Percentiles rank a stretch among this genome's conserved stretches.
phyloP scores from a whole-genome alignment of 2,113 vertebrate species.

The Brienomyrus longianalis region DNA sequence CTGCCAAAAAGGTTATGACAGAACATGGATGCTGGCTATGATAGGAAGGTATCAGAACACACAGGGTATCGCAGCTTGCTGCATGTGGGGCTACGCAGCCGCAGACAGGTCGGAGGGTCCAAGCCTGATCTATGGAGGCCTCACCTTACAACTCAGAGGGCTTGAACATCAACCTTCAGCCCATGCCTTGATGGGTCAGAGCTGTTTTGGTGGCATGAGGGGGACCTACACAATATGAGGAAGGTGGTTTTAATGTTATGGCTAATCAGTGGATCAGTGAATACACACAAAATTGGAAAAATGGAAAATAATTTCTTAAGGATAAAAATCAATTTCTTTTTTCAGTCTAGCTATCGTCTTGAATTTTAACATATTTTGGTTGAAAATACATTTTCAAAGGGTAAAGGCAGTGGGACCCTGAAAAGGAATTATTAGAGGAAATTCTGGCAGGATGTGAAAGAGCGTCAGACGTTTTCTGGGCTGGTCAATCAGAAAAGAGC shows the following conservation, averaged over 20 bases:
- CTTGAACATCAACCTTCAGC: neutral
- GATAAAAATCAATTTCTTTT: neutral
- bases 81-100: neutral
- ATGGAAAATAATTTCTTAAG: neutral
- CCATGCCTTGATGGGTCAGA: neutral
- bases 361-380: neutral
- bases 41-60: neutral
- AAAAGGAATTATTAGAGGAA: neutral
- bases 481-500: neutral
- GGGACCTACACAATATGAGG: neutral
- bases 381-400: neutral
- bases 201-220: neutral
- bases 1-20: neutral
- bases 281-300: neutral
- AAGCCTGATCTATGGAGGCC: neutral
- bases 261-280: neutral
- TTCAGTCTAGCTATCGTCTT: neutral
- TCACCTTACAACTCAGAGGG: neutral
- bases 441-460: neutral
- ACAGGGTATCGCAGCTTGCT: neutral
- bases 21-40: neutral
- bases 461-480: neutral
- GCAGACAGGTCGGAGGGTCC: neutral
- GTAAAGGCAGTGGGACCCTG: neutral
- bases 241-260: neutral